Percentiles rank a stretch among this genome's conserved stretches.
phyloP scores from a whole-genome alignment of 2,797 vertebrate species.

The Scolopax bukidnonensis region DNA sequence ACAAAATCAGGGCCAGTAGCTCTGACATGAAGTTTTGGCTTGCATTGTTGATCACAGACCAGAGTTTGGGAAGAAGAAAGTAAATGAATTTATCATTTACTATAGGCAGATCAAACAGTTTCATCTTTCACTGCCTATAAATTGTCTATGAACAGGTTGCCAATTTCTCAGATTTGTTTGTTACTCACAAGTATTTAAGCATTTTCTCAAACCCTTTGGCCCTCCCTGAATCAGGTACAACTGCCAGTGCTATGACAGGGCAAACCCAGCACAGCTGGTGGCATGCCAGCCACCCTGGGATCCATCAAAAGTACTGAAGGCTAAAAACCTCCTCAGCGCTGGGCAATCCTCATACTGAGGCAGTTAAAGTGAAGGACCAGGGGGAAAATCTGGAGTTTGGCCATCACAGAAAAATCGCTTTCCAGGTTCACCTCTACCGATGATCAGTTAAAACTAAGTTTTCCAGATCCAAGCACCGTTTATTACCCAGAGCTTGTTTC shows the following conservation, averaged over 20 bases:
- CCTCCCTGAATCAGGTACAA: too few relatives aligned
- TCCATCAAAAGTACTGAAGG: not conserved
- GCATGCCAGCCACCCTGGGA: fast-evolving
- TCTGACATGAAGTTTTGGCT: not conserved
- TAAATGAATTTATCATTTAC: not conserved
- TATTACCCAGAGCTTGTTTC: not conserved
- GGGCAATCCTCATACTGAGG: not conserved
- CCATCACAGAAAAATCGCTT: not conserved
- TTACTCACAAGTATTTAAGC: not conserved
- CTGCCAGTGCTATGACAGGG: too few relatives aligned
- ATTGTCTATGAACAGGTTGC: not conserved
- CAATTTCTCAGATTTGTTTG: not conserved
- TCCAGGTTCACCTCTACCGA: not conserved
- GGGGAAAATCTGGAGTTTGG: not conserved
- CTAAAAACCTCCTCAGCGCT: fast-evolving
- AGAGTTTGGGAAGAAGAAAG: not conserved
- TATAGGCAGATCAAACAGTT: not conserved
- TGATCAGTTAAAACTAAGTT: not conserved
- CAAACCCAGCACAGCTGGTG: not conserved
- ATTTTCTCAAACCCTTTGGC: not conserved
- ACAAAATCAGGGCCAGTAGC: not conserved
- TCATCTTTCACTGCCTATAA: not conserved
- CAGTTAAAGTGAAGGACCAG: not conserved
- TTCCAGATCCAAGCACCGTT: not conserved
- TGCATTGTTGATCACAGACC: not conserved